phyloP scores from a whole-genome alignment of 2,888 invertebrate species.

The Boloria selene region DNA sequence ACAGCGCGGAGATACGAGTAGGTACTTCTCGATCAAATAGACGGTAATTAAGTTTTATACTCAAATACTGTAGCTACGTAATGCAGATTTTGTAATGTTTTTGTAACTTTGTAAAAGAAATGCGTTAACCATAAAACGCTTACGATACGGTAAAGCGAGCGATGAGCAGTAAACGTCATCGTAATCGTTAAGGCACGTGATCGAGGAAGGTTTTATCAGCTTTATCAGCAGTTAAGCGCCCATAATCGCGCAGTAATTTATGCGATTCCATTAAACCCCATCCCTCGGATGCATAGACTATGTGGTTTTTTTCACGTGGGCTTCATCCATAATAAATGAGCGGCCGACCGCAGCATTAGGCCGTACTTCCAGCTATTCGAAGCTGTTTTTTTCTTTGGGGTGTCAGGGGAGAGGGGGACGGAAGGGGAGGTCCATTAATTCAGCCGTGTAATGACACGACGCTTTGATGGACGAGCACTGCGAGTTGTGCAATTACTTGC shows the following conservation, averaged over 20 bases:
- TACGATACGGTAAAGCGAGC: constrained; percentile 25
- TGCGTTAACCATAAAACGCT: constrained; percentile 30
- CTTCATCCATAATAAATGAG: constrained; percentile 63
- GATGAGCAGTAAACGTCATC: constrained; percentile 33
- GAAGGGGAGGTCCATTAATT: constrained; percentile 47
- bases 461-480: constrained; percentile 52
- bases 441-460: constrained; percentile 53
- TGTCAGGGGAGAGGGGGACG: constrained; percentile 17
- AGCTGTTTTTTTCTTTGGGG: constrained; percentile 42
- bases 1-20: neutral
- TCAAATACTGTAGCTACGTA: neutral
- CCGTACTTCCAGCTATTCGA: constrained; percentile 44
- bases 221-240: constrained; percentile 40
- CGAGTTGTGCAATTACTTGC: constrained; percentile 61
- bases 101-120: constrained; percentile 10
- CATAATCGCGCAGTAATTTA: constrained; percentile 43
- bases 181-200: constrained; percentile 36
- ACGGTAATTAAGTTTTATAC: constrained; percentile 9
- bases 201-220: constrained; percentile 38
- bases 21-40: neutral
- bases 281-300: constrained; percentile 37
- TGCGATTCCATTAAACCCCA: constrained; percentile 44
- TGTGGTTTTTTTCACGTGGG: constrained; percentile 48
- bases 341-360: constrained; percentile 51
- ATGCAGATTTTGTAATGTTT: constrained; percentile 5